Evolutionary conservation across 1,140 invertebrate species (phyloP), one percentile per base, ranked within the genome.

Genomic region (Lepidurus apus): DNA sequence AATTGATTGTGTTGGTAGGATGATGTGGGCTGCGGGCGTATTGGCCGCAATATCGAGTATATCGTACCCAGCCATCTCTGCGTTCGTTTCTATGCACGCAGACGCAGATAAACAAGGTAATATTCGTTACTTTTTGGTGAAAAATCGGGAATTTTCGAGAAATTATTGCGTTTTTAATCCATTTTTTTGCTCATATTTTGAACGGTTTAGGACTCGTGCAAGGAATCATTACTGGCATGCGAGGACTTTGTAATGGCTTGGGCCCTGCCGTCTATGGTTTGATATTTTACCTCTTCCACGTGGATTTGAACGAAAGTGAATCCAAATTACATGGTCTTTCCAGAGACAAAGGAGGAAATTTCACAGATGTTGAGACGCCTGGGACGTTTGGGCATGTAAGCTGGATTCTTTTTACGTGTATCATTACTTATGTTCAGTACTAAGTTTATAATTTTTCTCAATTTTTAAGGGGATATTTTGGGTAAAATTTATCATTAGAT

Each of bases 1-100:
- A 73, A 73, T n/a, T 4, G 24, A 73, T 17, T n/a, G 3, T 24
- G 24, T 7, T n/a, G 24, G 0, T 24, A 95, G 93, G 95, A 98
- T 99, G 92, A 98, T 99, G 94, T 99, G 98, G 98, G 93, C 93
- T 45, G 97, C 97, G 75, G 98, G 98, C 77, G 89, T 97, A 80
- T 88, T 99, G 78, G 97, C 98, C 65, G 95, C 97, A 13, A 89
- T 99, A 78, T 97, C 95, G 81, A 94, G 93, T 80, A 92, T 99
- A 81, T 97, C 97, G 1, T 99, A 99, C 88, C 98, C 98, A 75
- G 96, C 97, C n/a, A 99, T 99, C 83, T 98, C 95, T 86, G 94
- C 98, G 45, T 99, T 98, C 87, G 96, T 99, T 47, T 98, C 96
- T 13, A 95, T 96, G 81, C 96, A 98, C 87, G 96, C 97, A 78